A percentile compares a stretch with the other conserved stretches of the same genome.
Conservation (phyloP, 2,797 vertebrate genomes). For the Micromesistius poutassou region DNA sequence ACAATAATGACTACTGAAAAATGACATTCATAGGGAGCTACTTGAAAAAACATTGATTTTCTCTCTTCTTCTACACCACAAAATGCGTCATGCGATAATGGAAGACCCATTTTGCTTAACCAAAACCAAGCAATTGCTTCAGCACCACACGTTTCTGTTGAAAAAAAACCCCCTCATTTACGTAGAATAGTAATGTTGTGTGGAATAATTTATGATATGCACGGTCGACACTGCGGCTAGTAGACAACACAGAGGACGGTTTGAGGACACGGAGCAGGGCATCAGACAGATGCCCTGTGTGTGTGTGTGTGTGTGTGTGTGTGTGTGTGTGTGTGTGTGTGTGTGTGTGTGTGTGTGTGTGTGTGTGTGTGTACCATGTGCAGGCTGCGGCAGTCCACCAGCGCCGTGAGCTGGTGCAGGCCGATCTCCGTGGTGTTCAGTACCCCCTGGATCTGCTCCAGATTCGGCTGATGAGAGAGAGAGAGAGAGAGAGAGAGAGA, state of each 20-base stretch:
- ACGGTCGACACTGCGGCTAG: background rate
- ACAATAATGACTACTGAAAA: too few species aligned
- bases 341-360: background rate
- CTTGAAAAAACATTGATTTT: too few species aligned
- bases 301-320: too few species aligned
- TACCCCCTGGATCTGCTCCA: conserved; percentile 86
- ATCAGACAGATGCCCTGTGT: too few species aligned
- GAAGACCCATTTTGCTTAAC: too few species aligned
- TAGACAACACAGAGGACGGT: background rate
- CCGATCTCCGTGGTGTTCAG: conserved; percentile 90
- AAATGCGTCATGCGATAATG: too few species aligned
- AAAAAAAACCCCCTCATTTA: too few species aligned
- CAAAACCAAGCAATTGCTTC: too few species aligned
- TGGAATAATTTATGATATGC: background rate
- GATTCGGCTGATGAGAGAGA: conserved; percentile 72
- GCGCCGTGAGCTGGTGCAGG: conserved; percentile 93
- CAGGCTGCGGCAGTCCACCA: conserved; percentile 96
- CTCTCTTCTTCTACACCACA: too few species aligned
- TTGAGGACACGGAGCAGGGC: background rate
- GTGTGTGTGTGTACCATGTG: conserved; percentile 80
- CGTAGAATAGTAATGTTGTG: background rate
- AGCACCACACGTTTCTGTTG: too few species aligned
- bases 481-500: conserved; percentile 31
- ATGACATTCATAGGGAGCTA: background rate
- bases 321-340: too few species aligned